These are phyloP conservation scores for Melanotaenia boesemani DNA, from an alignment of 2,797 vertebrate genomes.

Conservation along the genomic window DNA sequence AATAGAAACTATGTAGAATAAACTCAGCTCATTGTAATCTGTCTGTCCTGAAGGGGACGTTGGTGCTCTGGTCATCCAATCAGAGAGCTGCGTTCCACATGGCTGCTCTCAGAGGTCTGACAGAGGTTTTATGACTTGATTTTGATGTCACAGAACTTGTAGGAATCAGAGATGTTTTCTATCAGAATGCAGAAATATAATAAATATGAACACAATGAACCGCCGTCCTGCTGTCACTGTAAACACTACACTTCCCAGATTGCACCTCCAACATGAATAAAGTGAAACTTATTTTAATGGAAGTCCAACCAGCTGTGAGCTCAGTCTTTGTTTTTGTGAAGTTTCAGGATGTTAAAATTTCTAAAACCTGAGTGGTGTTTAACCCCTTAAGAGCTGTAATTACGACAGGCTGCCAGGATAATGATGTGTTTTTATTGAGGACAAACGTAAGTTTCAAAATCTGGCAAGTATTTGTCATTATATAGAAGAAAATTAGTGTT, in stretches of 20 bases:
- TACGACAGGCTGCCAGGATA: too few relatives aligned
- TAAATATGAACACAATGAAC: constrained; percentile 32
- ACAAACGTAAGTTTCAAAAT: too few relatives aligned
- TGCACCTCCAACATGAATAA: background rate
- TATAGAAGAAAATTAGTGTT: too few relatives aligned
- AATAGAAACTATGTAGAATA: constrained; percentile 32
- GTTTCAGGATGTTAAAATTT: too few relatives aligned
- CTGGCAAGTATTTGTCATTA: too few relatives aligned
- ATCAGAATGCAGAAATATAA: constrained; percentile 32
- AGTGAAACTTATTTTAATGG: background rate
- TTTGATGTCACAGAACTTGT: background rate
- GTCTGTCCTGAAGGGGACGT: constrained; percentile 31
- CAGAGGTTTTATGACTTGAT: background rate
- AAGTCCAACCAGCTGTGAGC: background rate
- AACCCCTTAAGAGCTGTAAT: too few relatives aligned
- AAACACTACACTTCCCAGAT: background rate
- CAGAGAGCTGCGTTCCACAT: constrained; percentile 11
- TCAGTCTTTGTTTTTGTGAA: too few relatives aligned
- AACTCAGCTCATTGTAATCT: constrained; percentile 22
- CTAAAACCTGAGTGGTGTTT: too few relatives aligned
- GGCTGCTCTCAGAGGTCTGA: background rate
- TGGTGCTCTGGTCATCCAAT: constrained; percentile 26
- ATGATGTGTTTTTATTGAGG: too few relatives aligned
- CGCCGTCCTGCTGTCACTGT: background rate
- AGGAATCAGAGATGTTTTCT: constrained; percentile 13